Evolutionary conservation across 2,888 invertebrate genomes (phyloP).

Genomic region (Deladenus siricidicola): DNA sequence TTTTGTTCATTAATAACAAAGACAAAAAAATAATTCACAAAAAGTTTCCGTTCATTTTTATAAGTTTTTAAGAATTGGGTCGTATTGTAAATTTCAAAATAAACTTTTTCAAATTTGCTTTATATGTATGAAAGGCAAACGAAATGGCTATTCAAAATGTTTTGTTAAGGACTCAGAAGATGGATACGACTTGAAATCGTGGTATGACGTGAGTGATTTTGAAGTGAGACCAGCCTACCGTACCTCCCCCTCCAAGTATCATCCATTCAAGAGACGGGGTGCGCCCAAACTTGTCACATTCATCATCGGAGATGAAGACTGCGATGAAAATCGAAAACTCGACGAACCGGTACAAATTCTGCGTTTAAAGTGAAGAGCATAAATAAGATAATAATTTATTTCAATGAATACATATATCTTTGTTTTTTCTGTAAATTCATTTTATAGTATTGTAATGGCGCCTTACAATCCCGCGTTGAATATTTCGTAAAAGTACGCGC

Average conservation of each 20-base stretch:
- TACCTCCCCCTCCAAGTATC: constrained; percentile 43
- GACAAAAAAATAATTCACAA: no score
- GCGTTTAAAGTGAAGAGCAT: no score
- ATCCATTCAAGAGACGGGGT: constrained; percentile 37
- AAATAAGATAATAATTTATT: neutral
- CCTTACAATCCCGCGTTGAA: constrained; percentile 40
- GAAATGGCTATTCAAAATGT: no score
- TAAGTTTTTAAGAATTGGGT: no score
- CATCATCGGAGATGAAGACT: constrained; percentile 46
- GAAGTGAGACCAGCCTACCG: constrained; percentile 39
- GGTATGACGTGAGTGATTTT: constrained; percentile 49
- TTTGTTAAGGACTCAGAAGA: constrained; percentile 47
- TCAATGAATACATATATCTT: neutral
- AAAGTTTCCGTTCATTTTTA: no score
- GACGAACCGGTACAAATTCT: constrained; percentile 40
- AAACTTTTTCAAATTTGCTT: no score
- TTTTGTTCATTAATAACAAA: no score
- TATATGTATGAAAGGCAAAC: no score
- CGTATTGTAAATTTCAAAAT: no score
- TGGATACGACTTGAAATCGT: constrained; percentile 45
- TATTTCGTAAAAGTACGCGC: constrained; percentile 48
- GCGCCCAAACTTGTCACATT: constrained; percentile 34
- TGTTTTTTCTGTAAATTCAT: neutral
- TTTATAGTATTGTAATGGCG: constrained; percentile 48
- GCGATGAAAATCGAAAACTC: constrained; percentile 39